A percentile compares a stretch with the other conserved stretches of the same genome.
These are phyloP conservation scores for Choloepus didactylus DNA, from an alignment of 2,797 vertebrate species.

Conservation along the genomic window DNA sequence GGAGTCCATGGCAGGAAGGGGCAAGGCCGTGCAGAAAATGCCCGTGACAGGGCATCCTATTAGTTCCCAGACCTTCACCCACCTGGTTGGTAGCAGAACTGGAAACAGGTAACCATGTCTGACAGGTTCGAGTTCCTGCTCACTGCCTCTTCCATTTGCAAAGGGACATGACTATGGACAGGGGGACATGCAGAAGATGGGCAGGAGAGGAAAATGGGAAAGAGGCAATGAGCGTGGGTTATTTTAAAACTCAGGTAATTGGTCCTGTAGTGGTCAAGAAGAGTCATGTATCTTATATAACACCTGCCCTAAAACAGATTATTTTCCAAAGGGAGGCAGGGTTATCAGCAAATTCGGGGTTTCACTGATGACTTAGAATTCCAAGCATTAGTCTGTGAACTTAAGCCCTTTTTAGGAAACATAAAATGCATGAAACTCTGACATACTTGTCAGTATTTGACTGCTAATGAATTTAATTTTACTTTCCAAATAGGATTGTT, in stretches of 20 bases:
- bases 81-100: neutral
- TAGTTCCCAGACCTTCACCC: neutral
- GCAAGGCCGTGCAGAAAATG: neutral
- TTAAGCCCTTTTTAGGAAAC: neutral
- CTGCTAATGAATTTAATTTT: neutral
- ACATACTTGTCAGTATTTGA: neutral
- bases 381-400: neutral
- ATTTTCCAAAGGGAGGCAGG: slow-evolving; percentile 58
- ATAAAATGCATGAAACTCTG: neutral
- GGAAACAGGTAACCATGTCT: neutral
- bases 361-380: slow-evolving; percentile 11
- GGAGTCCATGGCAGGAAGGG: neutral
- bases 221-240: neutral
- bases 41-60: neutral
- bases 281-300: slow-evolving; percentile 58
- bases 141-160: neutral
- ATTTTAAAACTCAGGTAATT: slow-evolving; percentile 65
- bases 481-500: neutral
- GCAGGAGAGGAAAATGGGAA: neutral
- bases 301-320: slow-evolving; percentile 29
- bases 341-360: slow-evolving; percentile 58
- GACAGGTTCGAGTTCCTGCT: neutral
- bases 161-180: neutral
- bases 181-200: neutral
- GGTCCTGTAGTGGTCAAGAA: slow-evolving; percentile 57